A percentile compares a stretch with the other conserved stretches of the same genome.
These are phyloP conservation scores for Indicator indicator DNA, from an alignment of 2,113 vertebrate species.

Conservation along the genomic window DNA sequence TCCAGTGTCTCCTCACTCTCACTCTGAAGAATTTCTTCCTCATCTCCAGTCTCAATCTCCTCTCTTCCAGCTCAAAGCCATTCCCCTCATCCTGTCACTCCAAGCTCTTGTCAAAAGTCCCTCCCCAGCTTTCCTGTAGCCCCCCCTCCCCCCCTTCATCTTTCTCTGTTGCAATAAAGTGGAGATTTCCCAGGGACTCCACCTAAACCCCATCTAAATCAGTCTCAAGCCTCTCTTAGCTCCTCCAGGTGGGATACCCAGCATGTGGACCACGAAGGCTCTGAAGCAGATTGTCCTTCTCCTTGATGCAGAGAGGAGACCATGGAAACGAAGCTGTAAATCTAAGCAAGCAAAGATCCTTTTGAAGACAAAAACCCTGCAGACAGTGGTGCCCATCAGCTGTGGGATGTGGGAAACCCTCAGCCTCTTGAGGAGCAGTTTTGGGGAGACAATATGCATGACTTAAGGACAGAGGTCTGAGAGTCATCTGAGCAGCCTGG, in stretches of 20 bases:
- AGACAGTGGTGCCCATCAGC: neutral
- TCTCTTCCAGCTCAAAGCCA: too few species aligned
- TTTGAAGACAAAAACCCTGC: neutral
- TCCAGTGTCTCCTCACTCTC: too few species aligned
- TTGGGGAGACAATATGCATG: neutral
- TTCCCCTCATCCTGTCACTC: too few species aligned
- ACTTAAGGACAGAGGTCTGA: neutral
- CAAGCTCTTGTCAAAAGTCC: too few species aligned
- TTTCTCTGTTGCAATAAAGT: neutral
- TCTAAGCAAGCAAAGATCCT: neutral
- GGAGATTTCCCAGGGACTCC: neutral
- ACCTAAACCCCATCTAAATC: neutral
- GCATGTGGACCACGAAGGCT: accelerated
- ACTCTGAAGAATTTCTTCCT: too few species aligned
- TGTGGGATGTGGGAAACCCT: neutral
- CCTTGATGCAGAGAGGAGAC: neutral
- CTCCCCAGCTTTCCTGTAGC: too few species aligned
- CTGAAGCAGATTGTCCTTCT: neutral
- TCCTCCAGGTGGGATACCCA: accelerated
- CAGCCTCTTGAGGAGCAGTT: neutral
- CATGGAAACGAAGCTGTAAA: neutral
- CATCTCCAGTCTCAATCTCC: too few species aligned
- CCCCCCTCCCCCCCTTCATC: neutral
- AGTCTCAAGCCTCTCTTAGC: neutral
- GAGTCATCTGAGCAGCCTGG: neutral